Percentiles rank a stretch among this genome's conserved stretches.
These are phyloP conservation scores for Masnerella sp. DNA, from an alignment of 2,888 invertebrate species.

Conservation along the genomic window DNA sequence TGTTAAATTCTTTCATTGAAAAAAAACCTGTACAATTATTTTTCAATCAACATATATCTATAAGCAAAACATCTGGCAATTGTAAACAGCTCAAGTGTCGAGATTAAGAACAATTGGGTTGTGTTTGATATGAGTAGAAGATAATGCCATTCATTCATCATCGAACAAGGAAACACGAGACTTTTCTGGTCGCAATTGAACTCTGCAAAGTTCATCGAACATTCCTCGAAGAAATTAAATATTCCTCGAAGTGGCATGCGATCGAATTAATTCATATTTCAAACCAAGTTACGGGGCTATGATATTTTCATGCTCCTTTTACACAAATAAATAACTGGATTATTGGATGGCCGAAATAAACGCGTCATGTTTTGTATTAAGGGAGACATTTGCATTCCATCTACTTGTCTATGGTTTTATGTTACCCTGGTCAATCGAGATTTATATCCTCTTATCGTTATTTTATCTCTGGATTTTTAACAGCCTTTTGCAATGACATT, in stretches of 20 bases:
- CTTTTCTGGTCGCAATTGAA: constrained; percentile 35
- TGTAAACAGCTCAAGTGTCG: too few species aligned
- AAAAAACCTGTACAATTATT: too few species aligned
- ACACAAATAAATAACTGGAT: constrained; percentile 28
- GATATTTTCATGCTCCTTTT: too few species aligned
- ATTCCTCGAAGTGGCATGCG: constrained; percentile 13
- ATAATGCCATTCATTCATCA: constrained; percentile 33
- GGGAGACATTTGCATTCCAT: constrained; percentile 19
- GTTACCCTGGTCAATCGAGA: constrained; percentile 17
- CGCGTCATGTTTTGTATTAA: constrained; percentile 19
- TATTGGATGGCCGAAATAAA: constrained; percentile 14
- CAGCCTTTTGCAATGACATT: constrained; percentile 14
- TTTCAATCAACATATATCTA: too few species aligned
- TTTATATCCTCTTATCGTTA: constrained; percentile 26
- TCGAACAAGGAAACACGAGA: constrained; percentile 29
- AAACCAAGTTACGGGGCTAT: too few species aligned
- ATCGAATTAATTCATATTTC: constrained; percentile 35
- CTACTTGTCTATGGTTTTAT: constrained; percentile 22
- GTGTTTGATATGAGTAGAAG: too few species aligned
- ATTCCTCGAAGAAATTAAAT: constrained; percentile 32
- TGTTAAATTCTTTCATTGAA: too few species aligned
- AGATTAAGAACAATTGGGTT: too few species aligned
- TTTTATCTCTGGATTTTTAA: constrained; percentile 19
- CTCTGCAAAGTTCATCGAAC: constrained; percentile 32
- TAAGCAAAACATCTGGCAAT: too few species aligned